These are phyloP conservation scores for Chionis minor DNA, from an alignment of 2,113 vertebrate genomes.

Conservation along the genomic window DNA sequence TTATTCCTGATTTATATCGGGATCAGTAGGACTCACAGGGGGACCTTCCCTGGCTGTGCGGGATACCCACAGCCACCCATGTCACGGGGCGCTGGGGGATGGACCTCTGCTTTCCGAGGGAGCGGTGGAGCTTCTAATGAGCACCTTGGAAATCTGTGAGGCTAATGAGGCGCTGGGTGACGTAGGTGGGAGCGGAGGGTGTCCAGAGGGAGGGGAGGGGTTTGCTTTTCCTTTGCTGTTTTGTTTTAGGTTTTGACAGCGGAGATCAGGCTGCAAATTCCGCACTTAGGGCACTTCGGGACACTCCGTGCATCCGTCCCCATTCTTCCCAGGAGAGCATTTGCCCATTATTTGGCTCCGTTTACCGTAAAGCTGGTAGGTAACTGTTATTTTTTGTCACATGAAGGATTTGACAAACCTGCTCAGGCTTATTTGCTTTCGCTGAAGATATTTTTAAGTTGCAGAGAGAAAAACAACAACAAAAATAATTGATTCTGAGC, in stretches of 20 bases:
- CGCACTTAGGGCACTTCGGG: not conserved
- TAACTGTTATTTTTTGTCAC: not conserved
- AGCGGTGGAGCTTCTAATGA: rapidly evolving
- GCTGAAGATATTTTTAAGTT: not conserved
- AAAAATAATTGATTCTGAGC: not conserved
- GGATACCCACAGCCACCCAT: not conserved
- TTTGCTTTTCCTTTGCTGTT: not conserved
- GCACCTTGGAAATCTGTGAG: not conserved
- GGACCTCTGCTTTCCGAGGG: not conserved
- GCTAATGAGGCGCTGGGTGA: not conserved
- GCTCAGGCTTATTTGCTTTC: not conserved
- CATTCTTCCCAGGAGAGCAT: rapidly evolving
- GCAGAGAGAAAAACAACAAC: not conserved
- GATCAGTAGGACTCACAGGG: not conserved
- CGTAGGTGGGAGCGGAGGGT: not conserved
- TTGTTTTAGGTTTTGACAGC: not conserved
- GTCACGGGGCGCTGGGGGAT: rapidly evolving
- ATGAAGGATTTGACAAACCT: not conserved
- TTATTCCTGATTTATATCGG: not conserved
- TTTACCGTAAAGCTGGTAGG: not conserved
- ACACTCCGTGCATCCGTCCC: not conserved
- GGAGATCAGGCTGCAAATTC: not conserved
- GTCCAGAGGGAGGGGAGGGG: not conserved
- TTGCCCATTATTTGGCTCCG: not conserved
- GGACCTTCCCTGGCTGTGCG: rapidly evolving